A percentile compares a stretch with the other conserved stretches of the same genome.
Conservation (phyloP, 2,113 vertebrate species). For the Tor tambroides region DNA sequence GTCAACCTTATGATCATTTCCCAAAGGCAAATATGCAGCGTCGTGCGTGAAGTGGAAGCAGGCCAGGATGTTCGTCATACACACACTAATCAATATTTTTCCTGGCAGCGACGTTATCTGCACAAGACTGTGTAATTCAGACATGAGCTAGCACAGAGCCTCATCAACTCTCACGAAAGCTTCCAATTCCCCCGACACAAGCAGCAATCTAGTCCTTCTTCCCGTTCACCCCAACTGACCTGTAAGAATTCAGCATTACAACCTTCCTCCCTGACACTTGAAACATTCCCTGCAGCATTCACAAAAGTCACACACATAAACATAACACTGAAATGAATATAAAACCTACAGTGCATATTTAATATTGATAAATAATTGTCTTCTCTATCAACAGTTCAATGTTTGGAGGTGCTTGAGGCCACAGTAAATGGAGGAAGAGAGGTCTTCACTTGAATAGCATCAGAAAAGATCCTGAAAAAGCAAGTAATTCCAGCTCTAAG, state of each 20-base stretch:
- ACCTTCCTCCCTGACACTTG: neutral
- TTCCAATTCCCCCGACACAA: conserved; percentile 24
- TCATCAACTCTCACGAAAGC: conserved; percentile 65
- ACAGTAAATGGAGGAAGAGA: conserved; percentile 17
- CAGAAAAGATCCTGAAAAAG: conserved; percentile 23
- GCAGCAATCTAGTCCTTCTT: conserved; percentile 46
- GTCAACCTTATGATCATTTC: conserved; percentile 59
- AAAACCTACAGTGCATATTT: conserved; percentile 56
- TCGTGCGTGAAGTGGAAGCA: conserved; percentile 60
- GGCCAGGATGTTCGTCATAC: conserved; percentile 70
- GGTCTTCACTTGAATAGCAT: conserved; percentile 36
- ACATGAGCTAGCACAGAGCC: conserved; percentile 50
- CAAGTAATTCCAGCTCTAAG: conserved; percentile 59
- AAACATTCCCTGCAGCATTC: conserved; percentile 37
- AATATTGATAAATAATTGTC: conserved; percentile 52
- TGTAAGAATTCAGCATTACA: conserved; percentile 47
- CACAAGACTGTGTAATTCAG: conserved; percentile 42
- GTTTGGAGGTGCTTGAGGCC: conserved; percentile 53
- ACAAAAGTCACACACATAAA: conserved; percentile 1
- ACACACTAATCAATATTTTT: conserved; percentile 67
- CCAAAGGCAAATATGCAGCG: conserved; percentile 54
- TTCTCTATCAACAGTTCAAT: conserved; percentile 45
- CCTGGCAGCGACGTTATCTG: conserved; percentile 65
- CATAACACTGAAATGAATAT: conserved; percentile 30
- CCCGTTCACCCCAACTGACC: conserved; percentile 54